Percentiles rank a stretch among this genome's conserved stretches.
These are phyloP conservation scores for Chaetura pelagica DNA, from an alignment of 2,113 vertebrate genomes.

Conservation along the genomic window DNA sequence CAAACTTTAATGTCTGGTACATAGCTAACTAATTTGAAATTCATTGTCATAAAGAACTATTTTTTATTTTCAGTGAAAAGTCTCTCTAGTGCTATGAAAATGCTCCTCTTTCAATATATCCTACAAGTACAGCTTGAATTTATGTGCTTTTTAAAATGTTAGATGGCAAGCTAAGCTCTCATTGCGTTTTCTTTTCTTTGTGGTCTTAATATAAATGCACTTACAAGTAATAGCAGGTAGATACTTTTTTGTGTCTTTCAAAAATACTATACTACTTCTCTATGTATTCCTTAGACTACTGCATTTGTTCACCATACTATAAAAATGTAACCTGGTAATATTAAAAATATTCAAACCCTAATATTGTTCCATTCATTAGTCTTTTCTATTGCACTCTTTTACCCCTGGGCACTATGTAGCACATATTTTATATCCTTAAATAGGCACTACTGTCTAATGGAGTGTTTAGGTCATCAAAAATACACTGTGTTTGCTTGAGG, in stretches of 20 bases:
- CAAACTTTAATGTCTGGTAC: not conserved
- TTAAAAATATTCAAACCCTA: slow-evolving; percentile 32
- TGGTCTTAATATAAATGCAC: slow-evolving; percentile 29
- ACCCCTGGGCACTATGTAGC: not conserved
- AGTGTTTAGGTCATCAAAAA: not conserved
- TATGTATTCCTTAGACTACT: not conserved
- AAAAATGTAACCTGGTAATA: slow-evolving; percentile 29
- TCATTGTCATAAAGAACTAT: not conserved
- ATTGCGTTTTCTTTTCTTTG: not conserved
- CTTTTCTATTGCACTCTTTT: not conserved
- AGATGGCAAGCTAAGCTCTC: not conserved
- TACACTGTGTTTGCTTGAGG: not conserved
- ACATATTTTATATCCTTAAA: not conserved
- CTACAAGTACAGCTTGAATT: not conserved
- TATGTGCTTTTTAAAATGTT: not conserved
- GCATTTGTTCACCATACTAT: not conserved
- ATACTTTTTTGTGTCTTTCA: not conserved
- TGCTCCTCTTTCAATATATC: not conserved
- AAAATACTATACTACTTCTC: not conserved
- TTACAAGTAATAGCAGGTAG: slow-evolving; percentile 10
- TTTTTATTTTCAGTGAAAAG: not conserved
- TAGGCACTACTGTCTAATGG: not conserved
- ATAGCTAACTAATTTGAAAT: not conserved
- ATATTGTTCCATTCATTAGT: not conserved
- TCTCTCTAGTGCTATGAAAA: not conserved